Conservation (phyloP, 2,888 invertebrate species). For the Prostheceraeus crozeri region DNA sequence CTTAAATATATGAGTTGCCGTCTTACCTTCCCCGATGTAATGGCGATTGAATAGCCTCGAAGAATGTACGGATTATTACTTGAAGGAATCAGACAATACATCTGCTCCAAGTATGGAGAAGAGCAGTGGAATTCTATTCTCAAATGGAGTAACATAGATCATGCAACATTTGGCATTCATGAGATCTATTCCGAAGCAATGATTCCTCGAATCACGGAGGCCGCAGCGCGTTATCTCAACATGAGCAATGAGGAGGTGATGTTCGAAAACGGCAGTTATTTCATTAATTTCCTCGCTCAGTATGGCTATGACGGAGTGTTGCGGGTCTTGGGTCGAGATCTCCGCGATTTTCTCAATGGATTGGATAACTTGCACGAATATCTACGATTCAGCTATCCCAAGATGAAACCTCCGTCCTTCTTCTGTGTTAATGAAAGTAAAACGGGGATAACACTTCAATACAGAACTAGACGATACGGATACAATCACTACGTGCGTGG, state of each 20-base stretch:
- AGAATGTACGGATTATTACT: slow-evolving; percentile 87
- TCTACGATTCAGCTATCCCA: slow-evolving; percentile 85
- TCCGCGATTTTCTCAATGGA: slow-evolving; percentile 85
- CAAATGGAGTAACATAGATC: slow-evolving; percentile 74
- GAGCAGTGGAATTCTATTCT: slow-evolving; percentile 85
- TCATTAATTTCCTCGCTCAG: slow-evolving; percentile 83
- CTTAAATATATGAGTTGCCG: no score
- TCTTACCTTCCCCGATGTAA: no score
- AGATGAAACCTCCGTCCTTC: slow-evolving; percentile 82
- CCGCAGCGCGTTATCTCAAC: slow-evolving; percentile 65
- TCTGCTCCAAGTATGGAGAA: slow-evolving; percentile 84
- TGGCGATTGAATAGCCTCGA: not conserved
- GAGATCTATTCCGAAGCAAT: slow-evolving; percentile 85
- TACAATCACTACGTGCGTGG: slow-evolving; percentile 95
- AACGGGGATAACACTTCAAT: slow-evolving; percentile 79
- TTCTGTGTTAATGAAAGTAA: slow-evolving; percentile 85
- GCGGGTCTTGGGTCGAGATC: slow-evolving; percentile 68
- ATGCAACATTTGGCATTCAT: slow-evolving; percentile 69
- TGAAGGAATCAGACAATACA: slow-evolving; percentile 84
- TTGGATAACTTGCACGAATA: slow-evolving; percentile 94
- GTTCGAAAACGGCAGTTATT: slow-evolving; percentile 85
- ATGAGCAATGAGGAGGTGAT: slow-evolving; percentile 68
- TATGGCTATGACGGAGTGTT: slow-evolving; percentile 74
- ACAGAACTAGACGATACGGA: slow-evolving; percentile 73
- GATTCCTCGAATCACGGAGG: slow-evolving; percentile 68